phyloP scores from a whole-genome alignment of 1,140 invertebrate species.

The Lordiphosa stackelbergi region DNA sequence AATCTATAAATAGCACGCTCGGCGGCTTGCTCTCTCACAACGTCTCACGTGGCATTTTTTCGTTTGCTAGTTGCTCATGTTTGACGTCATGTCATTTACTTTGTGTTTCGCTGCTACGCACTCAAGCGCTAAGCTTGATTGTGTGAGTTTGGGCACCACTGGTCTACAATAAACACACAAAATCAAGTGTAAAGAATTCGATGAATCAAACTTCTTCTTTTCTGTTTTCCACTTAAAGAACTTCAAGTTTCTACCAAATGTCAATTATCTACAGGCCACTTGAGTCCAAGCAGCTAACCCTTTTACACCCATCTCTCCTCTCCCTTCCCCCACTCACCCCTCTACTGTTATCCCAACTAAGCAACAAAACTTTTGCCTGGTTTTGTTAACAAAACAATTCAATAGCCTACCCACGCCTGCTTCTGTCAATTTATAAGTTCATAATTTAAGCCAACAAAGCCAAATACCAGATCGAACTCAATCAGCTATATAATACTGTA shows the following conservation, averaged over 20 bases:
- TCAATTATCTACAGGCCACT: constrained; percentile 20
- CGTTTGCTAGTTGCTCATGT: too few species aligned
- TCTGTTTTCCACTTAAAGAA: neutral
- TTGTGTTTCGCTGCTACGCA: too few species aligned
- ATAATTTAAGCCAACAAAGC: constrained; percentile 61
- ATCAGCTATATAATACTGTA: constrained; percentile 63
- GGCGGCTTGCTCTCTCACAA: too few species aligned
- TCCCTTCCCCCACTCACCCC: too few species aligned
- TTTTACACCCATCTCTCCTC: neutral
- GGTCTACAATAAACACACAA: too few species aligned
- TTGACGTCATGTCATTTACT: too few species aligned
- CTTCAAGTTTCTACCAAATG: constrained; percentile 14
- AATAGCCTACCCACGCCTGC: neutral
- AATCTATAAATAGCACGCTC: too few species aligned
- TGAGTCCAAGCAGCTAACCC: constrained; percentile 11
- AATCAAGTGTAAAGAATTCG: too few species aligned
- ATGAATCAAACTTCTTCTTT: too few species aligned
- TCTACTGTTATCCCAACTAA: neutral
- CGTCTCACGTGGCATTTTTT: too few species aligned
- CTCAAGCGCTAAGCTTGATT: too few species aligned
- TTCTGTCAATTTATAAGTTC: constrained; percentile 65
- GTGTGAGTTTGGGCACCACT: too few species aligned
- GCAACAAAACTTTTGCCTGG: neutral
- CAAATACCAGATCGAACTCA: constrained; percentile 49
- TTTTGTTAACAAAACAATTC: constrained; percentile 10